Base-by-base conservation (phyloP, 2,797 vertebrate genomes). In the Spatula versicolor region DNA sequence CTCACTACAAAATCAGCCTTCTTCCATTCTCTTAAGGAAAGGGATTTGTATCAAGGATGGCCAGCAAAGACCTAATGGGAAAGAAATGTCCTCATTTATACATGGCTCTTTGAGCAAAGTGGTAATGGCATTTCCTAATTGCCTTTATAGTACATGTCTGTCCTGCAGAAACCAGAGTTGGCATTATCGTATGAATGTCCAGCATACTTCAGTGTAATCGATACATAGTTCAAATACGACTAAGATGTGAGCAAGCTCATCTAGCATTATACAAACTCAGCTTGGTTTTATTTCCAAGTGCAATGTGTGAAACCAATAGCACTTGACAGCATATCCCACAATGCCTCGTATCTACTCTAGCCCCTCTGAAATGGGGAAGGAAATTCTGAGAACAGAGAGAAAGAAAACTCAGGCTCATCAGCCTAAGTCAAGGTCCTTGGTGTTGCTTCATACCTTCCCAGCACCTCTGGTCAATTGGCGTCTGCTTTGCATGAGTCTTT, bases 401-500 rank as follows among this genome's bases (percentile, higher is more conserved):
- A 90, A 91, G 76, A 83, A 93, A 93, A 92, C 72, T 90, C 21
- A 3, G 58, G 30, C 59, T 96, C 75, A 88, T 94, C 84, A 89
- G 73, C 91, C 84, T 67, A 60, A 94, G 77, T 95, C 92, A 97
- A 97, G 92, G 96, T 97, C 96, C 50, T 97, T 93, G n/a, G 55
- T 83, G 84, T 85, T 90, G 43, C 83, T 95, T 86, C 8, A 3
- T 96, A 96, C 91, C 86, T 95, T 97, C 86, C 66, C 64, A 90
- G 93, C 92, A 95, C 87, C 94, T 93, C 95, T 93, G 92, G 90
- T 96, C 92, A 95, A 74, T 48, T 97, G 93, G 95, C 95, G 94
- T 96, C 89, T 74, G 63, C 71, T 88, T 72, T 1, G 0, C 28
- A 14, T 95, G 81, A 91, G 91, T 55, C 14, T 2, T 93, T 93